Evolutionary conservation across 30 jellyfish, hydroid and myxozoan species (phyloP), one percentile per base, ranked within the genome.

Genomic region (Chrysaora quinquecirrha): DNA sequence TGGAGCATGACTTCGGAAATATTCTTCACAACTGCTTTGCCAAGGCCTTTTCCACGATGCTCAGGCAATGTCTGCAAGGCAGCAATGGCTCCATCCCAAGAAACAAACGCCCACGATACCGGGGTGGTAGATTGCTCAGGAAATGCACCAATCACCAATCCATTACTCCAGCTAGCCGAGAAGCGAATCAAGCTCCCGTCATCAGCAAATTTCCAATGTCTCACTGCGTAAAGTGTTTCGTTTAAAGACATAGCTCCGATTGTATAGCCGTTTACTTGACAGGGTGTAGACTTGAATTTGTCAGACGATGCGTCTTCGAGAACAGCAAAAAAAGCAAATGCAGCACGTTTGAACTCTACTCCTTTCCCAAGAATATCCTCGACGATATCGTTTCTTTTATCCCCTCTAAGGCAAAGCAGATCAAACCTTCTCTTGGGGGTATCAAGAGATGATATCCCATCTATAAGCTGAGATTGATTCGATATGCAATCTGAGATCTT

Each of bases 61-160:
- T 48, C 92, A 11, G 85, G 79, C 27, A 68, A 48, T 30, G 92
- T 82, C 23, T 70, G 79, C 56, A 82, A 64, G 0, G 85, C 92
- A 28, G 92, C 76, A 19, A 82, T 82, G 48, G 92, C 92, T 1
- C 92, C 92, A 18, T 82, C 92, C 85, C 85, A 82, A 0, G 92
- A 82, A 10, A 54, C 69, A 25, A 82, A 68, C 19, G 85, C 92
- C 92, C 92, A 82, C 3, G 85, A 69, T 9, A 82, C 92, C 1
- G 92, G 92, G 21, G 52, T 49, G 7, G 56, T 34, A 38, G 79
- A 22, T 6, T 63, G 85, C 22, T 21, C 30, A 18, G 75, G 80
- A 62, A 82, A 82, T 3, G 92, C 92, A 46, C 92, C 92, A 1
- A 82, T 74, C 0, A 85, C 85, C 62, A 82, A 24, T 2, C 85